A percentile compares a stretch with the other conserved stretches of the same genome.
Evolutionary conservation across 2,113 vertebrate species (phyloP).

Genomic region (Spheniscus mendiculus): DNA sequence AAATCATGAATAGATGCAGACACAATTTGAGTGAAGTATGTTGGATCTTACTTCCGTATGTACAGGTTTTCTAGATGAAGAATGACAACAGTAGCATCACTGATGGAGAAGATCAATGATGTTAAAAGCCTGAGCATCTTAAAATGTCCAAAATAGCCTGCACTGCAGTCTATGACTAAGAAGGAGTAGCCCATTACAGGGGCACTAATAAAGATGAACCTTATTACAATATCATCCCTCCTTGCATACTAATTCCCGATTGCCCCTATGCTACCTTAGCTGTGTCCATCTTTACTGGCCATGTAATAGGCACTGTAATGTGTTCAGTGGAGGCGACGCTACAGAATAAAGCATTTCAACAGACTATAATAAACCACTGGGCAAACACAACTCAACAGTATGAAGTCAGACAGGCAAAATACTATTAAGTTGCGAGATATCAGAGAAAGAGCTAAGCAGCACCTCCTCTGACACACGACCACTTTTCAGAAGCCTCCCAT

Average conservation of each 20-base stretch:
- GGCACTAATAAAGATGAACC: not conserved
- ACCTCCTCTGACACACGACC: not conserved
- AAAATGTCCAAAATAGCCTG: not conserved
- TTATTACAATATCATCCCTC: not conserved
- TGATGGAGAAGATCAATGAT: not conserved
- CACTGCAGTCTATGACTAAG: not conserved
- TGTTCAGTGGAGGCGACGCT: fast-evolving
- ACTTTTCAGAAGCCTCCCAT: not conserved
- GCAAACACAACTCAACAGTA: not conserved
- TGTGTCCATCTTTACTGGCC: not conserved
- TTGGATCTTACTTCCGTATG: not conserved
- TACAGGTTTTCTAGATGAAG: not conserved
- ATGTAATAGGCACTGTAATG: not conserved
- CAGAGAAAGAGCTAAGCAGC: not conserved
- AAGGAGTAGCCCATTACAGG: not conserved
- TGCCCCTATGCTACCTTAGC: not conserved
- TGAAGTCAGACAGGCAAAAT: not conserved
- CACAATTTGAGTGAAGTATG: not conserved
- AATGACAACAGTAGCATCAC: not conserved
- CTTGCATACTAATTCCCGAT: not conserved
- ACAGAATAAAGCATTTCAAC: not conserved
- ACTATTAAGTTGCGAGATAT: not conserved
- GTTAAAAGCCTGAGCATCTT: not conserved
- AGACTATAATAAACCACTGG: not conserved
- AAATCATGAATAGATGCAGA: not conserved